Evolutionary conservation across 2,888 invertebrate species (phyloP), one percentile per base, ranked within the genome.

Genomic region (Seira sanloemensis): DNA sequence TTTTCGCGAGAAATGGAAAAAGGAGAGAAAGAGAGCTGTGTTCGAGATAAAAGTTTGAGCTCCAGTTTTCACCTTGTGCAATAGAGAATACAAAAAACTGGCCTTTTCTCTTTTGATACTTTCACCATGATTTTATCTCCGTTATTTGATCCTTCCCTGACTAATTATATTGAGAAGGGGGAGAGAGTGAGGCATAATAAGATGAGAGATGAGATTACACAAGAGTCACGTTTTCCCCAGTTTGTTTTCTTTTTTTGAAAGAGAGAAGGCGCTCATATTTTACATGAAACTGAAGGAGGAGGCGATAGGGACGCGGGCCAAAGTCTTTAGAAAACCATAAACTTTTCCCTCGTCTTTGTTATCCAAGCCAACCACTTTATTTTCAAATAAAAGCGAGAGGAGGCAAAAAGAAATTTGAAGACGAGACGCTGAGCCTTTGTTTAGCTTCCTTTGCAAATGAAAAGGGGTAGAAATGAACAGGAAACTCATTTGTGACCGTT

Each of bases 141-240:
- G 62, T 23, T 9, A 62, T 62, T 62, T 9, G 62, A 62, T 62
- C 62, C n/a, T 21, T 62, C 12, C 21, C n/a, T 26, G 74, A 74
- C 62, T 74, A 74, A 74, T 74, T 74, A 74, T 74, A 58, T 26
- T 62, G 62, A 26, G 18, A 46, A 71, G 46, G 21, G 23, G 68
- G 16, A 18, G 46, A 50, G 71, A 18, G 1, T n/a, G 54, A 9
- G 27, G 27, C 21, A 23, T 50, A 21, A 21, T 50, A 26, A 50
- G 19, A 18, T 21, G 37, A 73, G 25, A 62, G 66, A 66, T 21
- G 50, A 62, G 62, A 62, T 62, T 62, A 62, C 62, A 62, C 62
- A 19, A 16, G 23, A 62, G 62, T 62, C 62, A 62, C 62, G 62
- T 62, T 62, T 62, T 12, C 62, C 21, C 18, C 18, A 58, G 9